Evolutionary conservation across 2,797 vertebrate genomes (phyloP).

Genomic region (Schizopygopsis pylzovi): DNA sequence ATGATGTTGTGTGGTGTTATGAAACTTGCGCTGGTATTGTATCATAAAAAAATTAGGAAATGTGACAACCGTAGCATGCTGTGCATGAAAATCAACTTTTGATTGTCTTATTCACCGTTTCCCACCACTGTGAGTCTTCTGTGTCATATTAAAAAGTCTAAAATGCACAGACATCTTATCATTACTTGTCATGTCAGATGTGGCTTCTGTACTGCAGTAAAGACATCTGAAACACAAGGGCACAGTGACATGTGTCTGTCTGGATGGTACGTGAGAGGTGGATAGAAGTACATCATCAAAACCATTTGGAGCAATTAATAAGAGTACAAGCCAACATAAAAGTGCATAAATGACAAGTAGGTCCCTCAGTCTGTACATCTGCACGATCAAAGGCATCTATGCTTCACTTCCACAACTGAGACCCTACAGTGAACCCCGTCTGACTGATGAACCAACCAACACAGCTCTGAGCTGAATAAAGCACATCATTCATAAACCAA

Average conservation of each 20-base stretch:
- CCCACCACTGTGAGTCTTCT: background rate
- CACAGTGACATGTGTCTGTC: constrained; percentile 5
- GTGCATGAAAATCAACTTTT: background rate
- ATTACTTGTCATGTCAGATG: background rate
- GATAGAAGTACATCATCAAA: constrained; percentile 5
- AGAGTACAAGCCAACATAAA: constrained; percentile 20
- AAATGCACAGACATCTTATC: background rate
- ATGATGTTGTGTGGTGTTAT: background rate
- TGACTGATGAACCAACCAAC: constrained; percentile 26
- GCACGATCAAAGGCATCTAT: constrained; percentile 24
- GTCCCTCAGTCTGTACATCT: constrained; percentile 33
- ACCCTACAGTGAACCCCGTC: constrained; percentile 28
- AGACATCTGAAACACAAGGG: background rate
- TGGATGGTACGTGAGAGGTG: background rate
- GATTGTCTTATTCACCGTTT: background rate
- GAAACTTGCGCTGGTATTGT: background rate
- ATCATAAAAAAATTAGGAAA: background rate
- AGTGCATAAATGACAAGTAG: constrained; percentile 13
- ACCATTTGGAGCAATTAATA: constrained; percentile 13
- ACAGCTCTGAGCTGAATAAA: constrained; percentile 49
- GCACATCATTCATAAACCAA: constrained; percentile 40
- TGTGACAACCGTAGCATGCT: background rate
- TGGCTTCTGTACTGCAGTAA: background rate
- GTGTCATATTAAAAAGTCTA: background rate
- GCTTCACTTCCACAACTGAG: constrained; percentile 4